Conservation (phyloP, 2,888 invertebrate species). For the Pyrgus malvae region DNA sequence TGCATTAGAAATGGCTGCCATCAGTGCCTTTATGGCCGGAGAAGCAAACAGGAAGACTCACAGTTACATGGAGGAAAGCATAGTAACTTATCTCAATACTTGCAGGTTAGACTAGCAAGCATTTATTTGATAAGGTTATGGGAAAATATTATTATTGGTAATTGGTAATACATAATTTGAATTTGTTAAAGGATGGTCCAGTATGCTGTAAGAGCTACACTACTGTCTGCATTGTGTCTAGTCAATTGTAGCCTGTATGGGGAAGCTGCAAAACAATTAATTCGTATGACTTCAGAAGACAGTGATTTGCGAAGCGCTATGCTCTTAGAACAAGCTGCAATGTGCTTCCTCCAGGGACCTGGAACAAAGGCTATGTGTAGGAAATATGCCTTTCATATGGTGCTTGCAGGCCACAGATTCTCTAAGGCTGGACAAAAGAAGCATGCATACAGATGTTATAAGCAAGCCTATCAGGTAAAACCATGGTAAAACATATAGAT, state of each 20-base stretch:
- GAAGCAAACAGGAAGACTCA: slow-evolving; percentile 89
- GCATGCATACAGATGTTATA: slow-evolving; percentile 95
- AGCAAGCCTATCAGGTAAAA: slow-evolving; percentile 95
- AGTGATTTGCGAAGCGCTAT: slow-evolving; percentile 97
- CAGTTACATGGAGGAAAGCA: slow-evolving; percentile 97
- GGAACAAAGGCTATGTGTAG: slow-evolving; percentile 88
- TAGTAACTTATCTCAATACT: slow-evolving; percentile 93
- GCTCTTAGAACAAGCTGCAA: slow-evolving; percentile 96
- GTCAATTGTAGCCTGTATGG: slow-evolving; percentile 89
- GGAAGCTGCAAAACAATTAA: slow-evolving; percentile 97
- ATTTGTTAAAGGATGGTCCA: slow-evolving; percentile 88
- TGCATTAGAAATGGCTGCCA: slow-evolving; percentile 97
- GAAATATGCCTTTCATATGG: slow-evolving; percentile 98
- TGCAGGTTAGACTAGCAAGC: slow-evolving; percentile 87
- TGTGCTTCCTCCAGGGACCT: slow-evolving; percentile 88
- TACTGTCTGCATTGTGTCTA: slow-evolving; percentile 94
- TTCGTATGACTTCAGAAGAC: slow-evolving; percentile 98
- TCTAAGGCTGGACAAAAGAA: slow-evolving; percentile 95
- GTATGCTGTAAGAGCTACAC: slow-evolving; percentile 94
- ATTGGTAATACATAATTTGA: too few relatives aligned
- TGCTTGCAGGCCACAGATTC: slow-evolving; percentile 97
- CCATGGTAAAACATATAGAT: too few relatives aligned
- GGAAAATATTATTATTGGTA: too few relatives aligned
- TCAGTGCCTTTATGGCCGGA: slow-evolving; percentile 94
- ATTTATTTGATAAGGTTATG: too few relatives aligned